Conservation (phyloP, 2,888 invertebrate genomes). For the Mylabris sibirica region DNA sequence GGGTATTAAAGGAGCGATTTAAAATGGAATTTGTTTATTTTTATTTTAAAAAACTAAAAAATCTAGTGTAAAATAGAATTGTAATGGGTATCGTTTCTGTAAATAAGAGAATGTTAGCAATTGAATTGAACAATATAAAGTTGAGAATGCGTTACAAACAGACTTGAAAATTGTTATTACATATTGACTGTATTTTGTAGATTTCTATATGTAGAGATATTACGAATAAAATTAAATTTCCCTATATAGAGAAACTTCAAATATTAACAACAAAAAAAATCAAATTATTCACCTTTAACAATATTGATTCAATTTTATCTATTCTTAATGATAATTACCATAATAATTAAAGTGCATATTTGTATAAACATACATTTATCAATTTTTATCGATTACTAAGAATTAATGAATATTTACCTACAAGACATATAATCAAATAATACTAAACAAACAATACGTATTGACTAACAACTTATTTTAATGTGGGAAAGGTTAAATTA, state of each 20-base stretch:
- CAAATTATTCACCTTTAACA: conserved; percentile 4
- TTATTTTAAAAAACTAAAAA: background rate
- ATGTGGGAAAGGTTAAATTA: conserved; percentile 17
- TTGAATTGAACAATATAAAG: conserved; percentile 22
- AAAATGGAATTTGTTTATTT: background rate
- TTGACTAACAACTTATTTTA: background rate
- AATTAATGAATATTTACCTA: conserved; percentile 2
- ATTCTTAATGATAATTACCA: background rate
- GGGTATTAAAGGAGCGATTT: background rate
- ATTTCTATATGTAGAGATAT: background rate
- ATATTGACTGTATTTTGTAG: conserved; percentile 3
- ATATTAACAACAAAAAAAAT: background rate
- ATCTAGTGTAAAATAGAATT: conserved; percentile 16
- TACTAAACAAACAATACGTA: conserved; percentile 2
- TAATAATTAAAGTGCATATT: conserved; percentile 13
- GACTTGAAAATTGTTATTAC: conserved; percentile 31
- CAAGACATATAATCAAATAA: background rate
- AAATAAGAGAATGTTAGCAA: conserved; percentile 30
- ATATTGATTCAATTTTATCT: conserved; percentile 2
- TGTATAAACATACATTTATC: conserved; percentile 4
- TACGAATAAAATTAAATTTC: background rate
- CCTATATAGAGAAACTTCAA: background rate
- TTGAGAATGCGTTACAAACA: conserved; percentile 25
- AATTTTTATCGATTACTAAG: background rate
- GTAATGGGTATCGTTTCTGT: conserved; percentile 29